Percentiles rank a stretch among this genome's conserved stretches.
Conservation (phyloP, 1,140 invertebrate species). For the Lethrus apterus region DNA sequence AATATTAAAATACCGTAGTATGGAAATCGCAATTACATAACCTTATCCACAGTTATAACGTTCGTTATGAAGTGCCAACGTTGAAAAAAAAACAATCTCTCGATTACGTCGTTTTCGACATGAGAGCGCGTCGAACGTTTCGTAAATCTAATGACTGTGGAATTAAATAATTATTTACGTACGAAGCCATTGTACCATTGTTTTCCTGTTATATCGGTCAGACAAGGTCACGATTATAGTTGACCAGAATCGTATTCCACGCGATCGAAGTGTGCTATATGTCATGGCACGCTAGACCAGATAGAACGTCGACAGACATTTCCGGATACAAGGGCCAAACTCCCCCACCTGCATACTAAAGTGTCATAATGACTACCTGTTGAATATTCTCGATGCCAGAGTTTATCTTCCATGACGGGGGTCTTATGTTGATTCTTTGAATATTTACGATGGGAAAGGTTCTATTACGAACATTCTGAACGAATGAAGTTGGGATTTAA, state of each 20-base stretch:
- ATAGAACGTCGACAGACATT: conserved; percentile 21
- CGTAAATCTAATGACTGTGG: too few relatives aligned
- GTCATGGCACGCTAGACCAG: conserved; percentile 8
- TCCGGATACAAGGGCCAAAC: conserved; percentile 20
- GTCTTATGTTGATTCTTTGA: too few relatives aligned
- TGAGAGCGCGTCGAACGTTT: too few relatives aligned
- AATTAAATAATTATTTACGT: conserved; percentile 9
- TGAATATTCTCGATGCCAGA: conserved; percentile 8
- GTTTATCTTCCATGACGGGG: conserved; percentile 10
- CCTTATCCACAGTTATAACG: too few relatives aligned
- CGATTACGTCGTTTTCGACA: too few relatives aligned
- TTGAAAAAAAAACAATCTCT: too few relatives aligned
- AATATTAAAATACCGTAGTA: too few relatives aligned
- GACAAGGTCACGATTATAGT: conserved; percentile 21
- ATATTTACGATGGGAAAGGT: too few relatives aligned
- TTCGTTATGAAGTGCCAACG: too few relatives aligned
- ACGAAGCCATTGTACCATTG: conserved; percentile 19
- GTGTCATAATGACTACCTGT: conserved; percentile 25
- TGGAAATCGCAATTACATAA: too few relatives aligned
- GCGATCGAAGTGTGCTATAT: not conserved
- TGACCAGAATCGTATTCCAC: conserved; percentile 14
- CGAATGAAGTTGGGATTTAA: too few relatives aligned
- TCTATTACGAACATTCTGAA: too few relatives aligned
- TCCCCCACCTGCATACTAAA: conserved; percentile 24
- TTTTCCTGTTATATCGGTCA: conserved; percentile 21